phyloP scores from a whole-genome alignment of 1,140 invertebrate species.

The Zaprionus camerounensis region DNA sequence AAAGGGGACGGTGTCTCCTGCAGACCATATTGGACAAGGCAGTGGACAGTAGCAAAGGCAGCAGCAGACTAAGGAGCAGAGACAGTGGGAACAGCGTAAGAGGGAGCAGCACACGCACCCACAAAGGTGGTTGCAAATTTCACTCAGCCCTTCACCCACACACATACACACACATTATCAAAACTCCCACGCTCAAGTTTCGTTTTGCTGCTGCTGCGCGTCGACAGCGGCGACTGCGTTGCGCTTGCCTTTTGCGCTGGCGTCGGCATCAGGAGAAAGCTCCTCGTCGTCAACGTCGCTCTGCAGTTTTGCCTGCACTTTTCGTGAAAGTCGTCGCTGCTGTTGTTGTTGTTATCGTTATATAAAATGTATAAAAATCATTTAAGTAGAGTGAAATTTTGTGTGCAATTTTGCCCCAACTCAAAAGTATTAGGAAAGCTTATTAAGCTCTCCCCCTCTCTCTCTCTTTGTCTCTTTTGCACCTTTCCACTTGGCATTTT shows the following conservation, averaged over 20 bases:
- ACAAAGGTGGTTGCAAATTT: constrained; percentile 47
- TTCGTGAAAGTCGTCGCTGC: constrained; percentile 73
- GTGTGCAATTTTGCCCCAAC: constrained; percentile 43
- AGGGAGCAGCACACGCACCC: constrained; percentile 44
- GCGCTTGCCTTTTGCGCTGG: constrained; percentile 53
- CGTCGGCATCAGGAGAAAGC: constrained; percentile 73
- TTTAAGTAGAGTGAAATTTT: constrained; percentile 80
- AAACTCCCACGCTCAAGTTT: constrained; percentile 81
- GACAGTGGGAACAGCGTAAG: constrained; percentile 11
- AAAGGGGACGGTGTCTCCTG: too few relatives aligned
- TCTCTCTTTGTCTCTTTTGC: background rate
- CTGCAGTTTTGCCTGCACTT: constrained; percentile 78
- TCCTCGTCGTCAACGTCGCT: constrained; percentile 39
- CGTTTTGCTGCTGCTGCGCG: constrained; percentile 46
- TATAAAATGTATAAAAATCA: constrained; percentile 77
- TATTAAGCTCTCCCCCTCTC: background rate
- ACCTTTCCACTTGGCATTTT: background rate
- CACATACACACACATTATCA: constrained; percentile 44
- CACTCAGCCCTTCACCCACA: constrained; percentile 18
- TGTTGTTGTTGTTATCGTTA: constrained; percentile 62
- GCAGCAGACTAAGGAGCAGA: too few relatives aligned
- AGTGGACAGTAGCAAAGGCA: background rate
- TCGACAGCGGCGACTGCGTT: constrained; percentile 32
- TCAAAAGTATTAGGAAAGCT: constrained; percentile 25
- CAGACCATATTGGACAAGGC: too few relatives aligned